phyloP scores from a whole-genome alignment of 35 echinoderm and acorn worm species.

The Acanthaster planci region DNA sequence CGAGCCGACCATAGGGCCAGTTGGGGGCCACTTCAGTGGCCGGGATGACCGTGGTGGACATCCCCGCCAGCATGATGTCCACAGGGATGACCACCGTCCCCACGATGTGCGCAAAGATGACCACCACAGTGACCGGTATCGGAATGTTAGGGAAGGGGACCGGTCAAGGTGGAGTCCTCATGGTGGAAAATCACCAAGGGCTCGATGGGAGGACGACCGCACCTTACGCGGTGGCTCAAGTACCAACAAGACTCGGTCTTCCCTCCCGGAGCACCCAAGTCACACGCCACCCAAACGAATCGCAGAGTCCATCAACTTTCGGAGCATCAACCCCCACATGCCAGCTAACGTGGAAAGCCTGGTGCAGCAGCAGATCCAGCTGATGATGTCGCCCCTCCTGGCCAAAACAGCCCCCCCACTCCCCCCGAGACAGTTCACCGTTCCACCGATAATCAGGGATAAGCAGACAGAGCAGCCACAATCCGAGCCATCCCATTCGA shows the following conservation, averaged over 20 bases:
- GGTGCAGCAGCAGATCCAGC: conserved; percentile 12
- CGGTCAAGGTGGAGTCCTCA: conserved; percentile 7
- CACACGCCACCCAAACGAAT: conserved; percentile 9
- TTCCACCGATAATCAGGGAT: conserved; percentile 11
- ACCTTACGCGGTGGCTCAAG: background rate
- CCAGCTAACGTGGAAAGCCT: conserved; percentile 10
- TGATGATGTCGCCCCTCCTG: conserved; percentile 15
- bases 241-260: conserved; percentile 13
- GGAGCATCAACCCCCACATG: conserved; percentile 2
- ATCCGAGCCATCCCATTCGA: background rate
- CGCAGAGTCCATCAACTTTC: conserved; percentile 8
- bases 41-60: background rate
- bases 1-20: background rate
- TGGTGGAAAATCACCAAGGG: background rate
- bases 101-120: conserved; percentile 25
- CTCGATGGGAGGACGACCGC: conserved; percentile 9
- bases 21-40: background rate
- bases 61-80: conserved; percentile 9
- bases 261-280: conserved; percentile 4
- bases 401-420: background rate
- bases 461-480: conserved; percentile 18
- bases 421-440: conserved; percentile 12
- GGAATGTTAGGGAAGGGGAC: background rate
- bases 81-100: background rate
- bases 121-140: conserved; percentile 9